Evolutionary conservation across 2,888 invertebrate genomes (phyloP), one percentile per base, ranked within the genome.

Genomic region (Selenia dentaria): DNA sequence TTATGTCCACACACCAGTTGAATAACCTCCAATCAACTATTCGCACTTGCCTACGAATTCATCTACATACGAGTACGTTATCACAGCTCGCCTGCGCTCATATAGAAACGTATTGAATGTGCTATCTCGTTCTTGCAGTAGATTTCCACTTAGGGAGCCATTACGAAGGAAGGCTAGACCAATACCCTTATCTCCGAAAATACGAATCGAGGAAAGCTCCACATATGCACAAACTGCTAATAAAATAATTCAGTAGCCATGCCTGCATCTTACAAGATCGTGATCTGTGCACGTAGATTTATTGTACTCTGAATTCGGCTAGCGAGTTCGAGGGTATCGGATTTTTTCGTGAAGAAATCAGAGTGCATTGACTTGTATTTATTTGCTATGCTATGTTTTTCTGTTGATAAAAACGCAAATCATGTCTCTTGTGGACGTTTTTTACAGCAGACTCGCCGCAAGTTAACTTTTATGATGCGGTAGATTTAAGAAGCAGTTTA

Each of bases 21-120:
- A 90, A 89, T 89, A 87, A 89, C 90, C 90, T 88, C 87, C 85
- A 89, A 89, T 90, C 86, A 88, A 84, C 83, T 90, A 88, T 89
- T 88, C 79, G 88, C 88, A 88, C 80, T 88, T 78, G 81, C 78
- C 80, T 80, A 77, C 67, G 67, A 77, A 71, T 69, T 66, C 71
- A 57, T 64, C 72, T 74, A 65, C 67, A 67, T 60, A 64, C 51
- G 58, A n/a, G n/a, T 3, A 16, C 16, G 4, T 16, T 16, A 16
- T 16, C 16, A 4, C 3, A 16, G 16, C 16, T 3, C 16, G 16
- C 3, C 16, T 16, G 16, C 16, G n/a, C 4, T 16, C 16, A 16
- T n/a, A n/a, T 4, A 16, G 16, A 4, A 16, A 2, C 16, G 2
- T 16, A n/a, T 2, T 16, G 16, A 16, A 16, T 16, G 16, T 16